Evolutionary conservation across 2,113 vertebrate genomes (phyloP), one percentile per base, ranked within the genome.

Genomic region (Callionymus lyra): DNA sequence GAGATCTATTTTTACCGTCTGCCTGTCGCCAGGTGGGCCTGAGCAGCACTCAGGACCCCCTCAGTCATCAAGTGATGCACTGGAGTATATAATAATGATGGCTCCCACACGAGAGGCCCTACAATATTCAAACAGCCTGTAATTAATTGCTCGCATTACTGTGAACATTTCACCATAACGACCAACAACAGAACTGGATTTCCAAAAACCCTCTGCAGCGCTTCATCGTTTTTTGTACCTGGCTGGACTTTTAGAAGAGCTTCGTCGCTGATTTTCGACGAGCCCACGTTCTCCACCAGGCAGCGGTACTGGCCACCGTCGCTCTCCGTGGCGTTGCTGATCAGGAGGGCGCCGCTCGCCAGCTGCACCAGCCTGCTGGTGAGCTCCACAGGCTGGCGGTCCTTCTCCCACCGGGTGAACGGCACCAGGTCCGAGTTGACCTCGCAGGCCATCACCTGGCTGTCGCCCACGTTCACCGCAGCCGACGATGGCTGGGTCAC

Each of bases 281-380:
- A 50, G 0, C 90, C 93, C 1, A 80, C 84, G 0, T 81, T 84
- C 55, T 94, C 95, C 13, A 97, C 77, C 42, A 87, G 1, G 12
- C 95, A 99, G 56, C 90, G 91, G 17, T 98, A 99, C 1, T 87
- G 74, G 1, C 93, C 95, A 0, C 71, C 78, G 16, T 98, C 93
- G 0, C 8, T 21, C 36, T 90, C 89, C 0, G 90, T 87, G 21
- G 81, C 78, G 0, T 94, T 94, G 78, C 80, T 88, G 79, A 99
- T 49, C 10, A 91, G 82, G 32, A 98, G 84, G 1, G 88, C 82
- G 1, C 91, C 93, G 1, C 76, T 76, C 2, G 90, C 85, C 16
- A 97, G 76, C 47, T 83, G 87, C 31, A 86, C 46, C 2, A 88
- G 6, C 38, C 85, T 82, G 3, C 59, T 12, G 15, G 84, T 85